These are phyloP conservation scores for Drosophila austrosaltans DNA, from an alignment of 2,888 invertebrate genomes.

Conservation along the genomic window DNA sequence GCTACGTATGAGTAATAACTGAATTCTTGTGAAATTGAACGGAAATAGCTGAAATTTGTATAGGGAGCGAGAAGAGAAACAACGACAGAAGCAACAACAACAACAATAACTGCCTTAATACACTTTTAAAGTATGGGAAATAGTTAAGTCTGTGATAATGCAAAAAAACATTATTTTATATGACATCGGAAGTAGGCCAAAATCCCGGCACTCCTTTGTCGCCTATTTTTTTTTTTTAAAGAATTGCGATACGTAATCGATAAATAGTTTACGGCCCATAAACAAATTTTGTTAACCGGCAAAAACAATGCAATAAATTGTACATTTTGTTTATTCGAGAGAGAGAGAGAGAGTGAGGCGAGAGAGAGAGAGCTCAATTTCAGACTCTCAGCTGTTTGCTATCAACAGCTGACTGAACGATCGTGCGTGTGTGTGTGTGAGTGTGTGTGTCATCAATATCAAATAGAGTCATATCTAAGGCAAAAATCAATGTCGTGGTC, in stretches of 20 bases:
- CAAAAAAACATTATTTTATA: constrained; percentile 13
- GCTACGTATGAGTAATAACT: constrained; percentile 79
- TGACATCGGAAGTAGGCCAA: constrained; percentile 34
- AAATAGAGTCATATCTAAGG: constrained; percentile 16
- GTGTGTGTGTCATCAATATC: constrained; percentile 42
- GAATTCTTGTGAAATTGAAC: constrained; percentile 80
- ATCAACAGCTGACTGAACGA: constrained; percentile 32
- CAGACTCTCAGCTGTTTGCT: constrained; percentile 21
- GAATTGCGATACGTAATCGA: not conserved
- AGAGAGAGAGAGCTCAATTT: not conserved
- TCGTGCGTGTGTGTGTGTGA: constrained; percentile 13
- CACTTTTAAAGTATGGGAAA: not conserved
- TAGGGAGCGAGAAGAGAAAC: constrained; percentile 2
- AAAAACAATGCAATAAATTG: constrained; percentile 11
- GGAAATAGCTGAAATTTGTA: constrained; percentile 79
- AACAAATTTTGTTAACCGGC: constrained; percentile 29
- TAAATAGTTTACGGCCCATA: not conserved
- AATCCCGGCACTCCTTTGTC: not conserved
- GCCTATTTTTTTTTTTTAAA: not conserved
- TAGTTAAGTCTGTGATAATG: not conserved
- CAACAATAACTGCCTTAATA: too few species aligned
- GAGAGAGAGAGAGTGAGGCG: not conserved
- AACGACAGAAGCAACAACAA: not conserved
- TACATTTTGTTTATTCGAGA: constrained; percentile 39
- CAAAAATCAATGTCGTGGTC: constrained; percentile 42